Conservation (phyloP, 2,888 invertebrate genomes). For the Eupithecia dodoneata region DNA sequence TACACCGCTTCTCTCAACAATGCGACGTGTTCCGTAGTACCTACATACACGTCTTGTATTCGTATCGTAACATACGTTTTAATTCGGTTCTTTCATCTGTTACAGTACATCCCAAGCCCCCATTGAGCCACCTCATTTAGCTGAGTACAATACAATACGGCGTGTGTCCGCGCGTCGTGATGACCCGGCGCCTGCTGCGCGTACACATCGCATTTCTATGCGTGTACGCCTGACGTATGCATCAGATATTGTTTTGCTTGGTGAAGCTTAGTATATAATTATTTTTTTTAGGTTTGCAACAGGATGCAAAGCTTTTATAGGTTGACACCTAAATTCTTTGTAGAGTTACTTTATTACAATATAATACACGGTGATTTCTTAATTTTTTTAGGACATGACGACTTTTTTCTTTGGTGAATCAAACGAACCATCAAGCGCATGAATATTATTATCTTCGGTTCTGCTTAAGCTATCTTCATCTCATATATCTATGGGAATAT, state of each 20-base stretch:
- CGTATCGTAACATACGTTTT: neutral
- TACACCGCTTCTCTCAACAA: neutral
- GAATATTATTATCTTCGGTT: neutral
- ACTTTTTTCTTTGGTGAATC: neutral
- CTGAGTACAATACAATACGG: constrained; percentile 39
- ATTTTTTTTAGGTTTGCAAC: neutral
- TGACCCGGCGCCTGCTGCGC: constrained; percentile 55
- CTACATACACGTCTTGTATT: neutral
- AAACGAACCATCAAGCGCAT: neutral
- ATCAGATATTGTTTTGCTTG: constrained; percentile 29
- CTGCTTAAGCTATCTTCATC: neutral
- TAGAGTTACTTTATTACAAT: neutral
- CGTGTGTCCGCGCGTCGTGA: constrained; percentile 61
- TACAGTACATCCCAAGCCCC: neutral
- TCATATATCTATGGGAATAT: neutral
- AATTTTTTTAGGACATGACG: neutral
- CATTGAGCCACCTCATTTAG: neutral
- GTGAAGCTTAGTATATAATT: neutral
- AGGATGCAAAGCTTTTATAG: neutral
- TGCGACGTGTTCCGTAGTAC: neutral
- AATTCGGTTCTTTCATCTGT: neutral
- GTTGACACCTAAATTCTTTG: neutral
- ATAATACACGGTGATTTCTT: neutral
- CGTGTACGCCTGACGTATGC: constrained; percentile 23
- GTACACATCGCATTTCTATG: constrained; percentile 45